Evolutionary conservation across 2,888 invertebrate species (phyloP).

Genomic region (Peribatodes rhomboidaria): DNA sequence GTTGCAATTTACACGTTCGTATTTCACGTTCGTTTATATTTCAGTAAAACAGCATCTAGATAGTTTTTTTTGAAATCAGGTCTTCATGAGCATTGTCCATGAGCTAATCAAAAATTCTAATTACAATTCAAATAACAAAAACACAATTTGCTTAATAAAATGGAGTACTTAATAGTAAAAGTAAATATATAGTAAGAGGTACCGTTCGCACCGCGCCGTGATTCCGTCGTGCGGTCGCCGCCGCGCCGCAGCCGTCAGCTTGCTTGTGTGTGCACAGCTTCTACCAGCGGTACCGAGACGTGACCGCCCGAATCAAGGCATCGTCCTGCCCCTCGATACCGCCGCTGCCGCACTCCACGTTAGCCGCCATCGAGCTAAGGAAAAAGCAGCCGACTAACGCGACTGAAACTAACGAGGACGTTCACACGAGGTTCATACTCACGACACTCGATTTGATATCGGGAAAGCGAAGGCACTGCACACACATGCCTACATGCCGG

Average conservation of each 20-base stretch:
- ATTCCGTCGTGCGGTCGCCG: slow-evolving; percentile 27
- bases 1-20: neutral
- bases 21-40: no score
- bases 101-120: no score
- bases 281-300: slow-evolving; percentile 95
- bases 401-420: slow-evolving; percentile 75
- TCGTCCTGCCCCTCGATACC: slow-evolving; percentile 92
- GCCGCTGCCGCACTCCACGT: slow-evolving; percentile 83
- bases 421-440: slow-evolving; percentile 80
- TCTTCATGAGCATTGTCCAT: no score
- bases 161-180: neutral
- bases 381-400: slow-evolving; percentile 71
- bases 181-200: neutral
- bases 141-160: neutral
- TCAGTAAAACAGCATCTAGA: no score
- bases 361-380: slow-evolving; percentile 65
- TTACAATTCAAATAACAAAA: no score
- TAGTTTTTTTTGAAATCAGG: no score
- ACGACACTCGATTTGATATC: slow-evolving; percentile 35
- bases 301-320: slow-evolving; percentile 95
- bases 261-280: slow-evolving; percentile 88
- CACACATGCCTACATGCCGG: slow-evolving; percentile 1
- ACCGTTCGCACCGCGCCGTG: neutral
- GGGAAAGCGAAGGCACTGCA: slow-evolving; percentile 35
- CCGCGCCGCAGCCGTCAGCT: slow-evolving; percentile 26